These are phyloP conservation scores for Protonemura montana DNA, from an alignment of 2,888 invertebrate species.

Conservation along the genomic window DNA sequence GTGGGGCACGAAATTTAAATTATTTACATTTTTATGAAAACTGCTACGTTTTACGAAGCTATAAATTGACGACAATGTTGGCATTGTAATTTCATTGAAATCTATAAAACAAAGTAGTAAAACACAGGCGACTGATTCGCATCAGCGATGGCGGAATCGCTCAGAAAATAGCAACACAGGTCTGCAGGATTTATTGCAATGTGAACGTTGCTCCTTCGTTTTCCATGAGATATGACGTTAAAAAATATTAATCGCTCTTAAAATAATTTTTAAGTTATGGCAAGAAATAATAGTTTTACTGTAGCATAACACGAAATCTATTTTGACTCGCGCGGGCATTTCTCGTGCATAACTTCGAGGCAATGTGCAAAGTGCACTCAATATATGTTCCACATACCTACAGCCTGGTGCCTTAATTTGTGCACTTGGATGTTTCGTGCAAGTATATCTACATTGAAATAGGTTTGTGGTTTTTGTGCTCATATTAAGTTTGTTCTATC, in stretches of 20 bases:
- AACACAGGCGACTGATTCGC: not conserved
- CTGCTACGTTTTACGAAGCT: slow-evolving; percentile 2
- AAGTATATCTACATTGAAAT: too few relatives aligned
- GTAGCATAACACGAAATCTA: not conserved
- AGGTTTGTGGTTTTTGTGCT: too few relatives aligned
- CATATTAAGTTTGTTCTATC: not conserved
- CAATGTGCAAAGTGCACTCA: not conserved
- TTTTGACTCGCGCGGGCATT: not conserved
- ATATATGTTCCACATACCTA: not conserved
- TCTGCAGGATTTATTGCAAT: not conserved
- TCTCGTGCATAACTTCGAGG: not conserved
- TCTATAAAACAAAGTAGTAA: slow-evolving; percentile 12
- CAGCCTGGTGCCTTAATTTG: too few relatives aligned
- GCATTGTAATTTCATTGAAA: slow-evolving; percentile 12
- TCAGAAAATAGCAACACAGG: slow-evolving; percentile 2
- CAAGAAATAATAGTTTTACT: not conserved
- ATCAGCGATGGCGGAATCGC: not conserved
- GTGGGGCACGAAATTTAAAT: not conserved
- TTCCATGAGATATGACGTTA: not conserved
- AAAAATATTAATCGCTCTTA: slow-evolving; percentile 12
- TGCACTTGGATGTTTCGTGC: too few relatives aligned
- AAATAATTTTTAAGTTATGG: slow-evolving; percentile 12
- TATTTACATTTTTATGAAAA: slow-evolving; percentile 4
- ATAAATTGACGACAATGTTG: slow-evolving; percentile 12
- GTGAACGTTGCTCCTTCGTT: not conserved